Evolutionary conservation across 2,888 invertebrate species (phyloP), one percentile per base, ranked within the genome.

Genomic region (Shargacucullia verbasci): DNA sequence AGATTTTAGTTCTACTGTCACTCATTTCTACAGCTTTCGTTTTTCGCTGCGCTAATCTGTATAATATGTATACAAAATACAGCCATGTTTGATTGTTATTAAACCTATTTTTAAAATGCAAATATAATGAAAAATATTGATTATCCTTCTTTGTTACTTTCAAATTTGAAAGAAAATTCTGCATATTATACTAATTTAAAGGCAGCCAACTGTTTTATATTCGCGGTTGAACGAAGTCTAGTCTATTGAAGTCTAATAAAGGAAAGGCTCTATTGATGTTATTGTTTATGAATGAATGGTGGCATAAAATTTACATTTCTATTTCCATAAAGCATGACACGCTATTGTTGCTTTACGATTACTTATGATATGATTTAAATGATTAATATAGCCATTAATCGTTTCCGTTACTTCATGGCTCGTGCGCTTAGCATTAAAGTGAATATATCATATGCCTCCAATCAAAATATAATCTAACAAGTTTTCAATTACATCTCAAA

Each of bases 221-320:
- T 53, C 45, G 38, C 47, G 13, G n/a, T 47, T 50, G 35, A 45
- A 52, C 11, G 12, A 46, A 68, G 39, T 40, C 57, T 57, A 31
- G 38, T 35, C 44, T 53, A 55, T 63, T 46, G 57, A 45, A 59
- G 46, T 49, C 12, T 50, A 13, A 47, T 49, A 40, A 46, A 62
- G 62, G 50, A 63, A 56, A 50, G 33, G 10, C 1, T 44, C 25
- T 57, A 46, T 45, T 54, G 54, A 62, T 52, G 54, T 71, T 54
- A 52, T 59, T 52, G 54, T 71, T 58, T 55, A 45, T 50, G 58
- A 61, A 66, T 70, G 62, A 73, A 62, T 59, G 40, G 53, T 38
- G 40, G 13, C 31, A 44, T 40, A 48, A 20, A 50, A 71, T 67
- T 54, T 13, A 40, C 64, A 61, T 67, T 60, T 48, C 27, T 46